Base-by-base conservation (phyloP, 2,113 vertebrate species). In the Epinephelus fuscoguttatus region DNA sequence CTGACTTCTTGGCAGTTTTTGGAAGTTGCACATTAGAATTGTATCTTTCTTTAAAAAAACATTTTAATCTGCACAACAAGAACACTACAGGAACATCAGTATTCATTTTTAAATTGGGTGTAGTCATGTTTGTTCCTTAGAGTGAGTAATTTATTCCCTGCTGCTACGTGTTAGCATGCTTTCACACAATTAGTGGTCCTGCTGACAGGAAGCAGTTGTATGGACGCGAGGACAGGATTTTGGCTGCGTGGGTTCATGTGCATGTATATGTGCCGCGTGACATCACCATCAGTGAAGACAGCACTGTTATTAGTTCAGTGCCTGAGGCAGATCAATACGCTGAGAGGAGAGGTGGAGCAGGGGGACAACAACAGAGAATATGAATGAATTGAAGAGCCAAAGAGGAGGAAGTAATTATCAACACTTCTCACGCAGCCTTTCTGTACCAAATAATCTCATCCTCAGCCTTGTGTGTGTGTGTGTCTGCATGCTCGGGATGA, bases 241-340 rank as follows among this genome's bases (percentile, higher is more conserved):
- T 50, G 47, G 3, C 6, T 33, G 55, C 40, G 53, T 66, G 59
- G 56, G 50, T 76, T 55, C 33, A n/a, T 47, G 33, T 25, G 19
- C 50, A 47, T 70, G 64, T 62, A 3, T n/a, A 8, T 56, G 60
- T 62, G 84, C 64, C 53, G 77, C 80, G 37, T 88, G 66, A 78
- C 67, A 60, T 57, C 60, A 37, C 77, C 67, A 60, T 57, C 60
- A 37, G 64, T 60, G 70, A 76, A 71, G 66, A 77, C 73, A 61
- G 57, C 62, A 55, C 15, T 30, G 66, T 72, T 77, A 67, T 83
- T 68, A 67, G 70, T 60, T 52, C 67, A 47, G 25, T 19, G 82
- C 27, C 73, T n/a, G 73, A 76, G 61, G 68, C 75, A 4, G 73
- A 88, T 91, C 80, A 76, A 78, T 88, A 73, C 42, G 52, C 59